These are phyloP conservation scores for Uloborus diversus DNA, from an alignment of 1,140 invertebrate genomes.

Conservation along the genomic window DNA sequence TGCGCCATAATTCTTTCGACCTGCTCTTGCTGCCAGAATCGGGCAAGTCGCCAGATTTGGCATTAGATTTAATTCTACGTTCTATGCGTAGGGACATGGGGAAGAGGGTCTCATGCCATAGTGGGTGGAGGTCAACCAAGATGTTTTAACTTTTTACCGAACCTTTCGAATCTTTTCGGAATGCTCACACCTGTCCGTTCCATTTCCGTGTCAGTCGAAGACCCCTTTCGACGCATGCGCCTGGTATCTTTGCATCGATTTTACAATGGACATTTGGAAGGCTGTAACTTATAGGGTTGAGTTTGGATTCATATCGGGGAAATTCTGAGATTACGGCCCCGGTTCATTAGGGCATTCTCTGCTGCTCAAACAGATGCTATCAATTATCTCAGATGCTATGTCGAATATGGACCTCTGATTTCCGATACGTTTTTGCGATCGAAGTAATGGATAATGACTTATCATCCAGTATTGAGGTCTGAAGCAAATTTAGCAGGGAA, in stretches of 20 bases:
- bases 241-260: conserved; percentile 16
- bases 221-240: conserved; percentile 17
- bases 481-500: no score
- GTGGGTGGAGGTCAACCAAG: not conserved
- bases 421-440: no score
- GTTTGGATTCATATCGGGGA: conserved; percentile 1
- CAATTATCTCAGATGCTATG: no score
- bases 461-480: no score
- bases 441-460: no score
- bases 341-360: no score
- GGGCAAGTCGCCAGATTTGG: not conserved
- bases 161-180: not conserved
- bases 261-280: conserved; percentile 7
- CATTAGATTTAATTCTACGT: conserved; percentile 4
- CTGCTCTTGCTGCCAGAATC: no score
- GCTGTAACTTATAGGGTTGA: conserved; percentile 21
- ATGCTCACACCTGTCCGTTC: conserved; percentile 40
- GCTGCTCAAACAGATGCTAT: no score
- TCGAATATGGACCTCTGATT: no score
- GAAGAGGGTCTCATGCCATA: not conserved
- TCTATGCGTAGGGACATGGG: conserved; percentile 1
- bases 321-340: no score
- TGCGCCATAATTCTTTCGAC: no score
- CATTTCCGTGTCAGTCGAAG: conserved; percentile 24
- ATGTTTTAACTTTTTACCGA: conserved; percentile 16